A percentile compares a stretch with the other conserved stretches of the same genome.
phyloP scores from a whole-genome alignment of 2,888 invertebrate genomes.

The Euclidia mi region DNA sequence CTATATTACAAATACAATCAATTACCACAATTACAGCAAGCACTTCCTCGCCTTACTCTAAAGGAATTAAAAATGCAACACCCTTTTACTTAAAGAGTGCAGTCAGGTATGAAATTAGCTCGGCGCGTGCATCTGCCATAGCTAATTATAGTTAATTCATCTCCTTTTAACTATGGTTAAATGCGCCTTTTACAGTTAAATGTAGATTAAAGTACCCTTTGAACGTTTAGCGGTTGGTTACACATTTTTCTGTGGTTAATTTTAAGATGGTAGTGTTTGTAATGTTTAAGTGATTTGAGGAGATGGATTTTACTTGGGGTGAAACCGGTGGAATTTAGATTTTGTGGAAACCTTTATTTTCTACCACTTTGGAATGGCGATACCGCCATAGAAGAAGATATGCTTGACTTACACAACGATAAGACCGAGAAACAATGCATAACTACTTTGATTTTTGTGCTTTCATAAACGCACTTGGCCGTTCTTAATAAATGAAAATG shows the following conservation, averaged over 20 bases:
- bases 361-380: no score
- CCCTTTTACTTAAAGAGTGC: slow-evolving; percentile 61
- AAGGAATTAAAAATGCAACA: slow-evolving; percentile 68
- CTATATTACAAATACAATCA: slow-evolving; percentile 4
- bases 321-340: neutral
- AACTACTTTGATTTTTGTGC: no score
- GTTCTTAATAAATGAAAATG: no score
- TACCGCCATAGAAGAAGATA: no score
- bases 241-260: slow-evolving; percentile 44
- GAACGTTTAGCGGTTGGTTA: slow-evolving; percentile 60
- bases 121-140: slow-evolving; percentile 73
- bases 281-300: slow-evolving; percentile 7
- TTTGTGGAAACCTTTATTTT: no score
- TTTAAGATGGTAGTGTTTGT: slow-evolving; percentile 13
- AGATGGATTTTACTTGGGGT: neutral
- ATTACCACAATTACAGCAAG: slow-evolving; percentile 12
- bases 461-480: no score
- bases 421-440: no score
- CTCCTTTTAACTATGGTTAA: slow-evolving; percentile 29
- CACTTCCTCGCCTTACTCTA: slow-evolving; percentile 20
- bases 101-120: slow-evolving; percentile 77
- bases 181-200: slow-evolving; percentile 43
- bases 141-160: slow-evolving; percentile 68
- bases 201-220: slow-evolving; percentile 60
- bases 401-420: no score